phyloP scores from a whole-genome alignment of 2,113 vertebrate genomes.

The Cardinalis cardinalis region DNA sequence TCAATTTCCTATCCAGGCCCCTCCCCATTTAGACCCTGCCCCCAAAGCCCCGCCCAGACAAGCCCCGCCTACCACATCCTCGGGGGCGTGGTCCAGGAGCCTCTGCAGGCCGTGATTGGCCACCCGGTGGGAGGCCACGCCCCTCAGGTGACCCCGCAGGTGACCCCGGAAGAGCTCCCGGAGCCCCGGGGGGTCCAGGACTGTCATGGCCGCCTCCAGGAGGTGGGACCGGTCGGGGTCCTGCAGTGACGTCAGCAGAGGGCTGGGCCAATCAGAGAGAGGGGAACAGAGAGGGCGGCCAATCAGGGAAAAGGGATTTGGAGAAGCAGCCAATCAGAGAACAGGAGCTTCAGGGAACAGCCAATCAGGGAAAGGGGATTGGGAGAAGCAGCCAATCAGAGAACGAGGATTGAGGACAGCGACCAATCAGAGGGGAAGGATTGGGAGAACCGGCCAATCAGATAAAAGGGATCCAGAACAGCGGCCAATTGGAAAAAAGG shows the following conservation, averaged over 20 bases:
- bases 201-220: neutral
- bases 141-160: neutral
- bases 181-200: neutral
- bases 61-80: neutral
- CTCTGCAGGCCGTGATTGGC: neutral
- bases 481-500: neutral
- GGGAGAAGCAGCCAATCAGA: neutral
- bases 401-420: no score
- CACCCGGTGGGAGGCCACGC: neutral
- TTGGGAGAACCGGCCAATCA: neutral
- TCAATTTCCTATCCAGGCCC: no score
- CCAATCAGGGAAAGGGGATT: neutral
- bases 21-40: neutral
- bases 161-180: neutral
- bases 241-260: neutral
- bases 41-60: no score
- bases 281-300: rapidly evolving
- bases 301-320: rapidly evolving
- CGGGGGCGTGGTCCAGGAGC: neutral
- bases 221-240: neutral
- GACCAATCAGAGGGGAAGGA: neutral
- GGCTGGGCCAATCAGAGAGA: neutral
- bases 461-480: rapidly evolving
- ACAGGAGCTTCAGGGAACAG: no score
- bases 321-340: no score